Evolutionary conservation across 1,140 invertebrate species (phyloP).

Genomic region (Gryllus bimaculatus): DNA sequence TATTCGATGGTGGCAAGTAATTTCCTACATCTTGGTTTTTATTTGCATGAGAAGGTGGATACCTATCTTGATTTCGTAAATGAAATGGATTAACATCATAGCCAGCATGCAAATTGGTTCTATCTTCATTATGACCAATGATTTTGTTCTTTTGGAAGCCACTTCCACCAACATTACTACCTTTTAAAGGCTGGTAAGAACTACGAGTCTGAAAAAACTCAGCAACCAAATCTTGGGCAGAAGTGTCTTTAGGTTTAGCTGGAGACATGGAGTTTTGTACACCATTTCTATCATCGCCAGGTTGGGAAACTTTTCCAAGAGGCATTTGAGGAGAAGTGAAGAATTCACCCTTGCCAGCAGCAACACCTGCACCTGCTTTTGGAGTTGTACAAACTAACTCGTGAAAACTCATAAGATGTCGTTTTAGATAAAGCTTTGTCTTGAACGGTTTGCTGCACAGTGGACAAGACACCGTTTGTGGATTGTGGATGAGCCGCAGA

Average conservation of each 20-base stretch:
- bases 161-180: background rate
- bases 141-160: background rate
- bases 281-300: background rate
- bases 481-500: conserved; percentile 69
- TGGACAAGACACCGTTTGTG: conserved; percentile 60
- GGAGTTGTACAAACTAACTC: conserved; percentile 31
- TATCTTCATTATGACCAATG: background rate
- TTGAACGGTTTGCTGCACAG: conserved; percentile 67
- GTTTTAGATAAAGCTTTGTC: conserved; percentile 64
- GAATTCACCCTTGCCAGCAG: background rate
- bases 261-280: background rate
- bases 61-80: background rate
- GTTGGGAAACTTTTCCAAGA: conserved; percentile 9
- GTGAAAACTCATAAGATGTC: conserved; percentile 53
- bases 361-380: conserved; percentile 37
- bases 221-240: background rate
- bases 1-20: background rate
- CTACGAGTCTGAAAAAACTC: background rate
- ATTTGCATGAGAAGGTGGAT: background rate
- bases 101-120: background rate
- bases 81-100: background rate
- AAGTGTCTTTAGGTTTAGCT: background rate
- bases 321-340: conserved; percentile 14
- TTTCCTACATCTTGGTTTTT: background rate
- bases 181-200: background rate